phyloP scores from a whole-genome alignment of 2,888 invertebrate species.

The Phyllotreta striolata region DNA sequence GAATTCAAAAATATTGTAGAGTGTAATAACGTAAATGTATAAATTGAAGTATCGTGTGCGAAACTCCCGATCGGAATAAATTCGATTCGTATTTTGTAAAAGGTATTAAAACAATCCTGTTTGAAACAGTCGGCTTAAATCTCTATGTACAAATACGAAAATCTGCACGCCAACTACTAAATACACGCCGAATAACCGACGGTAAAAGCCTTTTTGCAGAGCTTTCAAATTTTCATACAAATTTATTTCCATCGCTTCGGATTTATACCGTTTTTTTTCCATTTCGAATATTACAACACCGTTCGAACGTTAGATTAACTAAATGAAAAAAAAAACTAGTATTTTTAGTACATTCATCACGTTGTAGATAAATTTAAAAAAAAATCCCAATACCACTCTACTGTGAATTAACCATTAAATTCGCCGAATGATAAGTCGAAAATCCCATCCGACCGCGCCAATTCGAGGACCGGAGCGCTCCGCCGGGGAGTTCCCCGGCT shows the following conservation, averaged over 20 bases:
- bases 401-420: no score
- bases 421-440: slow-evolving; percentile 3
- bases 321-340: slow-evolving; percentile 19
- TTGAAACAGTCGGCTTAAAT: slow-evolving; percentile 57
- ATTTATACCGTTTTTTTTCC: slow-evolving; percentile 7
- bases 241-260: slow-evolving; percentile 18
- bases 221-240: slow-evolving; percentile 33
- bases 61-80: slow-evolving; percentile 61
- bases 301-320: slow-evolving; percentile 5
- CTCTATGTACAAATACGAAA: slow-evolving; percentile 43
- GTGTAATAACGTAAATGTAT: neutral
- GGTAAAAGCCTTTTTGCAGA: slow-evolving; percentile 39
- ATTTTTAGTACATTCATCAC: no score
- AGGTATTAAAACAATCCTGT: slow-evolving; percentile 69
- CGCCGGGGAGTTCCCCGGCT: slow-evolving; percentile 40
- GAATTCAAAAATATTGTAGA: no score
- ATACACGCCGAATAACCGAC: slow-evolving; percentile 48
- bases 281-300: slow-evolving; percentile 13
- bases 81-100: slow-evolving; percentile 66
- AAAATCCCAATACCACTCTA: no score
- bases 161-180: slow-evolving; percentile 38
- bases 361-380: no score
- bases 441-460: slow-evolving; percentile 16
- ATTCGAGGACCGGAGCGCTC: slow-evolving; percentile 20
- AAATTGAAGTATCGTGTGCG: slow-evolving; percentile 32